These are phyloP conservation scores for Bradypodion ventrale DNA, from an alignment of 2,797 vertebrate genomes.

Conservation along the genomic window DNA sequence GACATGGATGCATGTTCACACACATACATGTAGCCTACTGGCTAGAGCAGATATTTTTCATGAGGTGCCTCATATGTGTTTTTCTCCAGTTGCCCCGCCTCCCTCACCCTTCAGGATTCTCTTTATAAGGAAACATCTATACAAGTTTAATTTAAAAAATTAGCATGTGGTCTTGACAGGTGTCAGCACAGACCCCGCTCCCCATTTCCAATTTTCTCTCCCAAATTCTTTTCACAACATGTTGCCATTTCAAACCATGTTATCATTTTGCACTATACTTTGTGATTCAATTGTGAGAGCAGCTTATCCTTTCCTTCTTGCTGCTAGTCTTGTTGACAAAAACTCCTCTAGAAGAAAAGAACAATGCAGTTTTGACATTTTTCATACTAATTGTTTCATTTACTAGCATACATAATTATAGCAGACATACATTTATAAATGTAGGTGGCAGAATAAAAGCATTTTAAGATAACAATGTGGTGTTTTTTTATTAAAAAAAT, in stretches of 20 bases:
- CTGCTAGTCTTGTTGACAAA: not conserved
- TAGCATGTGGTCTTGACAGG: not conserved
- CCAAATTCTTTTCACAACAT: not conserved
- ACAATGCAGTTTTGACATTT: slow-evolving; percentile 3
- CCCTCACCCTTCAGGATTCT: not conserved
- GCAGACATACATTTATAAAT: slow-evolving; percentile 10
- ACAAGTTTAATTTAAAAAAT: not conserved
- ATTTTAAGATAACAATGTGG: slow-evolving; percentile 22
- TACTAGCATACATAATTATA: slow-evolving; percentile 2
- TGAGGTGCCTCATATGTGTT: not conserved
- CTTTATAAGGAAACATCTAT: not conserved
- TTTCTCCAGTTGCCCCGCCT: not conserved
- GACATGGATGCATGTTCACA: not conserved
- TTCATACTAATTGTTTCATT: slow-evolving; percentile 11
- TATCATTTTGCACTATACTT: not conserved
- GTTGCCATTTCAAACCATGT: not conserved
- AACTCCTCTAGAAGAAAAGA: not conserved
- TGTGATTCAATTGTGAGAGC: not conserved
- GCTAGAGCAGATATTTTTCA: no score
- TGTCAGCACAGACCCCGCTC: not conserved
- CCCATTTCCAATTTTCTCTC: not conserved
- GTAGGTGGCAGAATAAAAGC: not conserved
- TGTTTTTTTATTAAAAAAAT: slow-evolving; percentile 22
- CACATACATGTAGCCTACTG: not conserved
- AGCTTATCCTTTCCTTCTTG: not conserved